These are phyloP conservation scores for Leptopilina boulardi DNA, from an alignment of 1,140 invertebrate genomes.

Conservation along the genomic window DNA sequence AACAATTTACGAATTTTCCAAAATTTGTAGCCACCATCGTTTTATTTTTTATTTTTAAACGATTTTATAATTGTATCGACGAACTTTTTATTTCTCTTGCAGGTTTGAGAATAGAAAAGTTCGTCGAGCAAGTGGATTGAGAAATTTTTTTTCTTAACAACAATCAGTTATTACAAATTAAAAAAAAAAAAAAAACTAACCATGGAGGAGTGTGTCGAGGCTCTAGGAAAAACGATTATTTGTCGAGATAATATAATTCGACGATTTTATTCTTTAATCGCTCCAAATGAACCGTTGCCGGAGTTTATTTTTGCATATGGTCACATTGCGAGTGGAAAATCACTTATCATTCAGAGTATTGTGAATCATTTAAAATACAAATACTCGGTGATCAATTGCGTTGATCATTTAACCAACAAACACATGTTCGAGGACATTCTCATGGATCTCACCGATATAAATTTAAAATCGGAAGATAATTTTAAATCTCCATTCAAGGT, in stretches of 20 bases:
- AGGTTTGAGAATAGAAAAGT: conserved; percentile 53
- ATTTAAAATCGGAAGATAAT: conserved; percentile 63
- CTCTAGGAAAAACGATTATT: conserved; percentile 69
- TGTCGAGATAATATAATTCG: conserved; percentile 79
- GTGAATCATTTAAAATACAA: conserved; percentile 79
- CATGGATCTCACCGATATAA: conserved; percentile 76
- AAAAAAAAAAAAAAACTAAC: conserved; percentile 38
- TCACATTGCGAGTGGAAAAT: conserved; percentile 88
- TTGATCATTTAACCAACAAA: conserved; percentile 87
- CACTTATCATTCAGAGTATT: conserved; percentile 79
- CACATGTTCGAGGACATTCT: conserved; percentile 88
- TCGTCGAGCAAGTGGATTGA: conserved; percentile 47
- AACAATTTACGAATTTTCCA: neutral
- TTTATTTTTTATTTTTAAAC: conserved; percentile 23
- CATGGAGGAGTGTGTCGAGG: conserved; percentile 76
- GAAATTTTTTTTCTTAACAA: neutral
- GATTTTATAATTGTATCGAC: conserved; percentile 20
- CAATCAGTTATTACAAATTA: no score
- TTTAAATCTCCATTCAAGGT: conserved; percentile 76
- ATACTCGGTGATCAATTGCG: conserved; percentile 85
- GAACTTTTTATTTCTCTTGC: conserved; percentile 55
- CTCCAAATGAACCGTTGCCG: conserved; percentile 78
- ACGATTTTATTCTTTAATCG: conserved; percentile 79
- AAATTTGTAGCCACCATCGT: neutral
- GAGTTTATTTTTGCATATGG: conserved; percentile 85